phyloP scores from a whole-genome alignment of 1,140 invertebrate species.

The Stegodyphus mimosarum region DNA sequence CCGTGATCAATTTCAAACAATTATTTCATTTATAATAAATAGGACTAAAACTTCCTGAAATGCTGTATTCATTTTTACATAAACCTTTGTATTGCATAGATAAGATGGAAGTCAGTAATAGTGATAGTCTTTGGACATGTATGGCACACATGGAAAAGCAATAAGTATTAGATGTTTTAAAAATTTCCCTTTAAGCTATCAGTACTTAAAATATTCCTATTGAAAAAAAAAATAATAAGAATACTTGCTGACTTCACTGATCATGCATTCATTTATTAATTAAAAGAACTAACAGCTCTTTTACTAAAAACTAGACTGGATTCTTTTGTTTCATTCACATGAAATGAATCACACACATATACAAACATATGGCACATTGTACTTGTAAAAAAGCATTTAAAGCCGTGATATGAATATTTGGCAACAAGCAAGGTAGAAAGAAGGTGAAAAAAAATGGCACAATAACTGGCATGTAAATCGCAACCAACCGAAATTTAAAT shows the following conservation, averaged over 20 bases:
- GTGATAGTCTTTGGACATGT: not conserved
- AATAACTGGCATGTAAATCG: not conserved
- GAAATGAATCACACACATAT: not conserved
- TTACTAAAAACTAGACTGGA: too few relatives aligned
- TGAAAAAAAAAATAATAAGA: too few relatives aligned
- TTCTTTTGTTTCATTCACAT: too few relatives aligned
- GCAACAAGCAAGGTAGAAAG: not conserved
- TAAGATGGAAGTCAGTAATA: not conserved
- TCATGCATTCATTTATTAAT: too few relatives aligned
- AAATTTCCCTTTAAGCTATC: not conserved
- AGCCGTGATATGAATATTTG: not conserved
- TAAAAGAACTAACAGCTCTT: too few relatives aligned
- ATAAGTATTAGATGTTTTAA: not conserved
- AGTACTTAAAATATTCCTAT: too few relatives aligned
- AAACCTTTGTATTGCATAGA: conserved; percentile 1
- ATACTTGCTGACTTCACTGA: too few relatives aligned
- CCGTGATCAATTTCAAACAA: too few relatives aligned
- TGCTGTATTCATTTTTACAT: not conserved
- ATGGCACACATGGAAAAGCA: conserved; percentile 6
- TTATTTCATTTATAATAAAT: not conserved
- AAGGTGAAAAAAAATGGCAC: not conserved
- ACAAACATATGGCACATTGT: not conserved
- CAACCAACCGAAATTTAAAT: not conserved
- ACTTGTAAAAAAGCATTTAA: not conserved
- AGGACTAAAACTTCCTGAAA: not conserved